Percentiles rank a stretch among this genome's conserved stretches.
Conservation (phyloP, 2,113 vertebrate genomes). For the Dermatemys mawii region DNA sequence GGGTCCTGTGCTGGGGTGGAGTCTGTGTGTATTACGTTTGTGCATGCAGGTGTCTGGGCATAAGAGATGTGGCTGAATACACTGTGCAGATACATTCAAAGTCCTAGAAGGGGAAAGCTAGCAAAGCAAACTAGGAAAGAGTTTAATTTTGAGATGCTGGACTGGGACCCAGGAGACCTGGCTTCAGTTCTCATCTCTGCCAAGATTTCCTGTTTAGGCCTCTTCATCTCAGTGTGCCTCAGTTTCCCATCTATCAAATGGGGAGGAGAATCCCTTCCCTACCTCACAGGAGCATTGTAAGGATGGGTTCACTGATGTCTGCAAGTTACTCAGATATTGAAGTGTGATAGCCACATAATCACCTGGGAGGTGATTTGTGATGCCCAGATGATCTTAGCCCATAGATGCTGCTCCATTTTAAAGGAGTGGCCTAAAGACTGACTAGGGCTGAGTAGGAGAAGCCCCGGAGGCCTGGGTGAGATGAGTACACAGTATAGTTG, state of each 20-base stretch:
- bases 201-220: neutral
- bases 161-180: neutral
- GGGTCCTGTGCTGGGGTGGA: neutral
- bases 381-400: neutral
- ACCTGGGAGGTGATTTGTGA: neutral
- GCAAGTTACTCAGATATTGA: neutral
- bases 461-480: neutral
- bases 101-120: neutral
- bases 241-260: neutral
- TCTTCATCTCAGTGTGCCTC: neutral
- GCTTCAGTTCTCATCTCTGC: neutral
- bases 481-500: fast-evolving
- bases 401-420: neutral
- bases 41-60: neutral
- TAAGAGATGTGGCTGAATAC: fast-evolving
- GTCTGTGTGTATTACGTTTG: fast-evolving
- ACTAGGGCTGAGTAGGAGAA: neutral
- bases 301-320: neutral
- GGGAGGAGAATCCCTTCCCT: neutral
- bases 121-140: neutral
- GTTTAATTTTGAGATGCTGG: neutral
- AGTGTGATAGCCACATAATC: fast-evolving
- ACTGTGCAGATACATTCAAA: fast-evolving
- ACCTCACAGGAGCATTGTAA: neutral
- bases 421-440: neutral